Conservation (phyloP, 2,113 vertebrate species). For the Polypterus bichir region DNA sequence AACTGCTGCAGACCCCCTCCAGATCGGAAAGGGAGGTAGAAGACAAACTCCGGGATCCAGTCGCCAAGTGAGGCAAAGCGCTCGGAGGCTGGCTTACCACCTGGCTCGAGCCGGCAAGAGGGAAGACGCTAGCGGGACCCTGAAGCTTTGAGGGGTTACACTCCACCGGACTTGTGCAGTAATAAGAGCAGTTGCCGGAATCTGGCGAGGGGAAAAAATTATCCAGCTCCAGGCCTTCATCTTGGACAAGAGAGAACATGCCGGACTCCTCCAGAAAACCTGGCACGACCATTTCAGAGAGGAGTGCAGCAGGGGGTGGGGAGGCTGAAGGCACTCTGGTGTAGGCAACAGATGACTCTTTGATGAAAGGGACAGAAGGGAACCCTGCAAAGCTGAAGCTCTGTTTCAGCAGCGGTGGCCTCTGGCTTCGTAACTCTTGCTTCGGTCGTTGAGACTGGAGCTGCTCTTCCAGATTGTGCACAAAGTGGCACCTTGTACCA, state of each 20-base stretch:
- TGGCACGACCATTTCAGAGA: constrained; percentile 44
- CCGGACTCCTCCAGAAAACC: constrained; percentile 40
- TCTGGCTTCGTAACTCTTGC: constrained; percentile 12
- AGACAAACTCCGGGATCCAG: constrained; percentile 52
- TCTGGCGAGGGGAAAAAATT: constrained; percentile 52
- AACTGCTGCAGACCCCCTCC: constrained; percentile 57
- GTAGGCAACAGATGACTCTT: constrained; percentile 24
- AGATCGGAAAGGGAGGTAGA: constrained; percentile 70
- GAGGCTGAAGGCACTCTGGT: constrained; percentile 35
- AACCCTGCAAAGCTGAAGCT: constrained; percentile 72
- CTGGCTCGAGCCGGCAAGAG: not conserved
- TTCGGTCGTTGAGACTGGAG: constrained; percentile 17
- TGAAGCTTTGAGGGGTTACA: constrained; percentile 29
- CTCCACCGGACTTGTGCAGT: constrained; percentile 30
- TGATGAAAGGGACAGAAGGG: constrained; percentile 35
- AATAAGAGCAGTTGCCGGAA: constrained; percentile 45
- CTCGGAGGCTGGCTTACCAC: constrained; percentile 13
- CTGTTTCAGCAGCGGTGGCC: constrained; percentile 50
- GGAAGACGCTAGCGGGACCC: not conserved
- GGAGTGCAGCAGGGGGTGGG: constrained; percentile 39
- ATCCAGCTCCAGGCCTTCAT: constrained; percentile 29
- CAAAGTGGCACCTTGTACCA: constrained; percentile 77
- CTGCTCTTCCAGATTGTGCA: constrained; percentile 65
- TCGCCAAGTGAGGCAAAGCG: constrained; percentile 13
- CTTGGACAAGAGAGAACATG: constrained; percentile 31